Percentiles rank a stretch among this genome's conserved stretches.
phyloP scores from a whole-genome alignment of 2,888 invertebrate genomes.

The Platynereis dumerilii region DNA sequence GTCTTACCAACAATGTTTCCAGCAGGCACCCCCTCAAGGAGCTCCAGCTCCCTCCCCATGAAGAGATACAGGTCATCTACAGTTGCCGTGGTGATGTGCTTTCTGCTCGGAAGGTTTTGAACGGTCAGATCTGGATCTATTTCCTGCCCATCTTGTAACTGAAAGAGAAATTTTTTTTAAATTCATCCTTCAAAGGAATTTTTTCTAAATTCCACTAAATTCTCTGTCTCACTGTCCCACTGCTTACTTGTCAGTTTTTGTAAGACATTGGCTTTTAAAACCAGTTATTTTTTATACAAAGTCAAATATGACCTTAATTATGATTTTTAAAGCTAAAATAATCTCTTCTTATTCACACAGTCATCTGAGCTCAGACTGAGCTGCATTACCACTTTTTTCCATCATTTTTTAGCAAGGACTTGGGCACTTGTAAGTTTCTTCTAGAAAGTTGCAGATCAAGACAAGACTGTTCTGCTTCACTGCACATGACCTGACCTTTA shows the following conservation, averaged over 20 bases:
- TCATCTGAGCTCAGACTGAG: too few species aligned
- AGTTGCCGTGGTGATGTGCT: conserved; percentile 70
- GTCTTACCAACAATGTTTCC: conserved; percentile 84
- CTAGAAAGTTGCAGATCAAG: too few species aligned
- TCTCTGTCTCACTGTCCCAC: too few species aligned
- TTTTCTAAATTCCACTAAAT: background rate
- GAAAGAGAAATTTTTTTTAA: conserved; percentile 42
- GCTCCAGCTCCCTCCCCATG: conserved; percentile 90
- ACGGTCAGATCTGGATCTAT: conserved; percentile 43
- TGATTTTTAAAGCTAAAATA: too few species aligned
- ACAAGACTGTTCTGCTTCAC: too few species aligned
- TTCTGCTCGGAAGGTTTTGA: conserved; percentile 63
- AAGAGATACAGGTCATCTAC: conserved; percentile 84
- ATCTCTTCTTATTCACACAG: too few species aligned
- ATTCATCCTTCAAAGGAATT: background rate
- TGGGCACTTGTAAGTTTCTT: background rate
- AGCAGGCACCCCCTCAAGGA: conserved; percentile 79
- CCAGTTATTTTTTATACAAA: too few species aligned
- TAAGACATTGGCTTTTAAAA: too few species aligned
- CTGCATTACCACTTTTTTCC: too few species aligned
- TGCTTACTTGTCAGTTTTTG: too few species aligned
- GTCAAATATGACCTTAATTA: too few species aligned
- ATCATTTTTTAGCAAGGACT: background rate
- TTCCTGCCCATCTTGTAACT: conserved; percentile 48
- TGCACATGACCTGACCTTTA: too few species aligned